Conservation (phyloP, 2,797 vertebrate species). For the Hyperoplus immaculatus region DNA sequence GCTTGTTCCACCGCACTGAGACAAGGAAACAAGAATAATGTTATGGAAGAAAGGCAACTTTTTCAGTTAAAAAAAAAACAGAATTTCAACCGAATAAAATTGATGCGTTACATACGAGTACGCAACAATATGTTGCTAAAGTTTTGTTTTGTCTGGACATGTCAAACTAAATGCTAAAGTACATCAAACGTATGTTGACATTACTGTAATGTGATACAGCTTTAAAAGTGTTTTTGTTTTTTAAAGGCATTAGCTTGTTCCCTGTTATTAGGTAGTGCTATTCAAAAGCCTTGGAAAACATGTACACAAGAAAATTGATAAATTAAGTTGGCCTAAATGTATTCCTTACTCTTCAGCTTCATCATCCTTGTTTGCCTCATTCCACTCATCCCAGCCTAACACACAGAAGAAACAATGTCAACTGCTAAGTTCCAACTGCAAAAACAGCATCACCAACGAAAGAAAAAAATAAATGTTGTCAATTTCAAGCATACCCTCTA, state of each 20-base stretch:
- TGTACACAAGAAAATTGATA: not conserved
- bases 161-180: not conserved
- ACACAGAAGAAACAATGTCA: not conserved
- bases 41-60: not conserved
- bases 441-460: not conserved
- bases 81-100: not conserved
- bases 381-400: constrained; percentile 85
- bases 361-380: constrained; percentile 65
- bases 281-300: not conserved
- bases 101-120: not conserved
- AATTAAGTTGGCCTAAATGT: not conserved
- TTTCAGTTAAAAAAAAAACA: not conserved
- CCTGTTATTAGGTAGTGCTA: not conserved
- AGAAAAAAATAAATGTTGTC: fast-evolving
- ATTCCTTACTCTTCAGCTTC: constrained; percentile 78
- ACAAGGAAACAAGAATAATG: not conserved
- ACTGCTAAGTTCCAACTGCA: not conserved
- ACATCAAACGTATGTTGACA: not conserved
- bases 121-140: not conserved
- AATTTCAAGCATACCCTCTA: constrained; percentile 52
- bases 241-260: not conserved
- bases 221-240: not conserved
- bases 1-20: constrained; percentile 81
- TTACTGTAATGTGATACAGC: not conserved
- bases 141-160: no score